Evolutionary conservation across 2,888 invertebrate genomes (phyloP).

Genomic region (Latrodectus elegans): DNA sequence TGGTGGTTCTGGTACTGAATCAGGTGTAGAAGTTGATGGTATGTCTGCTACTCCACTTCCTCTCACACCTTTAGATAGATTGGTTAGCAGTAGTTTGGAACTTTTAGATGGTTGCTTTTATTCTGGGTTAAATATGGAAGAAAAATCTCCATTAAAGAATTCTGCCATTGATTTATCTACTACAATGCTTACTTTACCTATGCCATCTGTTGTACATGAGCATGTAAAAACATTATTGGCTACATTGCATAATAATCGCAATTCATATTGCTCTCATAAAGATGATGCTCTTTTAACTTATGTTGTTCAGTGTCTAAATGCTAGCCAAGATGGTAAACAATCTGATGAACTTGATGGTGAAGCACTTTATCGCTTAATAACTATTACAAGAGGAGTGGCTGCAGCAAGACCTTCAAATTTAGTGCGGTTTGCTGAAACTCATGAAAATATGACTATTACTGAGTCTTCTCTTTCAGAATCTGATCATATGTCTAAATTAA

Average conservation of each 20-base stretch:
- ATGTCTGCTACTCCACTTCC: constrained; percentile 74
- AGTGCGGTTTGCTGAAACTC: constrained; percentile 79
- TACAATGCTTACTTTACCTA: constrained; percentile 81
- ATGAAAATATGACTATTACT: constrained; percentile 42
- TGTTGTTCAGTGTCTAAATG: constrained; percentile 75
- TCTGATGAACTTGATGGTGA: constrained; percentile 88
- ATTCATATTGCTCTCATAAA: constrained; percentile 90
- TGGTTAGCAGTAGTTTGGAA: constrained; percentile 79
- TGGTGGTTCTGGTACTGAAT: constrained; percentile 43
- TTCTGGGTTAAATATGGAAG: constrained; percentile 74
- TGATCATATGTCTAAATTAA: constrained; percentile 34
- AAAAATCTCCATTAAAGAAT: constrained; percentile 70
- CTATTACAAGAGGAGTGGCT: constrained; percentile 89
- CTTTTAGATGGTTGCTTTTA: constrained; percentile 84
- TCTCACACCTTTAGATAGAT: constrained; percentile 80
- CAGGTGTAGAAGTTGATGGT: constrained; percentile 68
- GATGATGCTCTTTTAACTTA: constrained; percentile 90
- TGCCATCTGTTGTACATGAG: constrained; percentile 83
- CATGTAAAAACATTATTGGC: constrained; percentile 89
- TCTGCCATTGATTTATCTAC: constrained; percentile 82
- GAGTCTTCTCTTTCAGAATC: constrained; percentile 39
- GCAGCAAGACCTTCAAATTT: constrained; percentile 88
- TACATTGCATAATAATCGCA: constrained; percentile 84
- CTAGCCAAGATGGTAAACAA: constrained; percentile 77
- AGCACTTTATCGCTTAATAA: constrained; percentile 88